Conservation (phyloP, 1,140 invertebrate genomes). For the Mya arenaria region DNA sequence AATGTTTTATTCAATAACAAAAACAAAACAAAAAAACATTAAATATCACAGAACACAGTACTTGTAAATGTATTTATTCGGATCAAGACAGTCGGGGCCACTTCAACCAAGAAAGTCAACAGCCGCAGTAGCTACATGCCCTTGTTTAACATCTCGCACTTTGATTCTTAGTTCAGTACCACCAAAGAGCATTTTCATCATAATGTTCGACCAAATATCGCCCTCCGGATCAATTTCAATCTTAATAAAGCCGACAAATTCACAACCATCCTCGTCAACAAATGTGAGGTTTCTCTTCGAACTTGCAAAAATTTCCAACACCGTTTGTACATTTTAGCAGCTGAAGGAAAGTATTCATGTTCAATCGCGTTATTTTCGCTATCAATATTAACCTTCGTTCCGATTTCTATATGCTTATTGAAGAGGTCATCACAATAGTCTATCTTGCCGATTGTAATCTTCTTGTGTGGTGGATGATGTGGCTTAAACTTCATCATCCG, state of each 20-base stretch:
- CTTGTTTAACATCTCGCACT: conserved; percentile 32
- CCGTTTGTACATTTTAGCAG: conserved; percentile 16
- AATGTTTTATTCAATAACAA: no score
- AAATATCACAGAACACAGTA: no score
- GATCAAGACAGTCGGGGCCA: no score
- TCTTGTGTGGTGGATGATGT: conserved; percentile 19
- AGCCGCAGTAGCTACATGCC: background rate
- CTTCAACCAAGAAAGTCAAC: conserved; percentile 30
- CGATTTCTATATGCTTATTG: conserved; percentile 59
- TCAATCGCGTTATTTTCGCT: conserved; percentile 20
- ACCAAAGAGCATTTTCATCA: conserved; percentile 43
- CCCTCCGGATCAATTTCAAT: conserved; percentile 21
- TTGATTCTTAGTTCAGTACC: conserved; percentile 56
- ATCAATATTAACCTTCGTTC: conserved; percentile 44
- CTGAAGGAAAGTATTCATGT: conserved; percentile 55
- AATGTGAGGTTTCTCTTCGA: conserved; percentile 34
- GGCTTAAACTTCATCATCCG: conserved; percentile 34
- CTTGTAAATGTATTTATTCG: no score
- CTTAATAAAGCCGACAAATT: conserved; percentile 35
- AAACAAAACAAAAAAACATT: no score
- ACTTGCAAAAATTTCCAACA: conserved; percentile 58
- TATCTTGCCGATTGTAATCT: conserved; percentile 6
- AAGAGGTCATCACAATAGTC: conserved; percentile 59
- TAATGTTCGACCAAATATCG: background rate
- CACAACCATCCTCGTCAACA: conserved; percentile 44